These are phyloP conservation scores for Trinorchestia longiramus DNA, from an alignment of 1,140 invertebrate genomes.

Conservation along the genomic window DNA sequence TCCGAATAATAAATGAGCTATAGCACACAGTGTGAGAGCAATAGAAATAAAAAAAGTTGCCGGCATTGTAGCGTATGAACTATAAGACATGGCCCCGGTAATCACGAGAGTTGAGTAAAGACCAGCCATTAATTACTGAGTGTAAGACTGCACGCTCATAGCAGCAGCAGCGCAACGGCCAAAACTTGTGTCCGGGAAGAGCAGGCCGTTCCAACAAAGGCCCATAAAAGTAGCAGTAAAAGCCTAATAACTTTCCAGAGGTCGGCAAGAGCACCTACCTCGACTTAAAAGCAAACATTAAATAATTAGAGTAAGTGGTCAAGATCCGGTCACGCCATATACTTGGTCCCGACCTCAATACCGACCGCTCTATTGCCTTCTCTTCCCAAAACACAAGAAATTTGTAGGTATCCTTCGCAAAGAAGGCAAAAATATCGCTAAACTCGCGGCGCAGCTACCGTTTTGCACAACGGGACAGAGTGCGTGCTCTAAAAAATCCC, in stretches of 20 bases:
- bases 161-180: neutral
- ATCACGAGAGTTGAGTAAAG: neutral
- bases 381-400: neutral
- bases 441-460: neutral
- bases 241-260: conserved; percentile 44
- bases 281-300: conserved; percentile 51
- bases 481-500: neutral
- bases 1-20: too few relatives aligned
- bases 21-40: neutral
- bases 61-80: neutral
- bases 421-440: neutral
- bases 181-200: conserved; percentile 6
- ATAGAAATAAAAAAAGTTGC: neutral
- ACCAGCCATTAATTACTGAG: neutral
- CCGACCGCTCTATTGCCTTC: neutral
- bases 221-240: conserved; percentile 51
- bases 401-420: neutral
- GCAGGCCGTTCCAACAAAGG: conserved; percentile 34
- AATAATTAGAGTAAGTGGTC: conserved; percentile 53
- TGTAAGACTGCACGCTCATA: neutral
- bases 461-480: neutral
- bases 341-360: neutral
- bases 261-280: conserved; percentile 49
- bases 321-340: conserved; percentile 51
- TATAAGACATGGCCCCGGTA: neutral